Evolutionary conservation across 2,797 vertebrate genomes (phyloP), one percentile per base, ranked within the genome.

Genomic region (Peromyscus attwateri): DNA sequence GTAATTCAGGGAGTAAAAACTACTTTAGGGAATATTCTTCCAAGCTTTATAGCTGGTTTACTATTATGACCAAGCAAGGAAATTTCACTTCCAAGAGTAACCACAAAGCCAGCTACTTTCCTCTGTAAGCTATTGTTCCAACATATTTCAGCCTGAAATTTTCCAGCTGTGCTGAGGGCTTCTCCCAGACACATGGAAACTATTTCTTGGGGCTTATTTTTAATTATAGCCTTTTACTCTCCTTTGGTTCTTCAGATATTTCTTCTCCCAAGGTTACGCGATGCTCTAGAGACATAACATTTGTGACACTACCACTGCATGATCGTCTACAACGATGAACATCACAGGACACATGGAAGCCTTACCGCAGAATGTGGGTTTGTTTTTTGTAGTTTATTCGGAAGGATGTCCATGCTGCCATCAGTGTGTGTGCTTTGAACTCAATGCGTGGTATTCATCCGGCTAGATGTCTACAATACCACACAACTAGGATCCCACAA

Each of bases 191-290:
- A 98, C 98, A 98, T 98, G 98, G 98, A 98, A 98, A 98, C 98
- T 97, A 98, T 98, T 98, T 98, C 96, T 98, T 98, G 97, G 92
- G 97, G 97, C 97, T 98, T 98, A 98, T 97, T 98, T 97, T 98
- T 98, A 98, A 98, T 98, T 97, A 97, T 87, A 97, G 96, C 75
- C 93, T 97, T 73, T 97, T 97, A 96, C 85, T 97, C 97, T 97
- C 87, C 88, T 97, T 96, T 96, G 93, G 97, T 97, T 98, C 96
- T 97, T 97, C 82, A 97, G 96, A 96, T 95, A 98, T 96, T 98
- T 97, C 97, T 97, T 91, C 97, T 98, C 96, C 96, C 97, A 97
- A 98, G 97, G 97, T 97, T 97, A 97, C 97, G 90, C 73, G 96
- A 98, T 96, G 97, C 97, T 97, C 97, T 80, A 83, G 97, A 98